Base-by-base conservation (phyloP, 2,113 vertebrate genomes). In the Dascyllus trimaculatus region DNA sequence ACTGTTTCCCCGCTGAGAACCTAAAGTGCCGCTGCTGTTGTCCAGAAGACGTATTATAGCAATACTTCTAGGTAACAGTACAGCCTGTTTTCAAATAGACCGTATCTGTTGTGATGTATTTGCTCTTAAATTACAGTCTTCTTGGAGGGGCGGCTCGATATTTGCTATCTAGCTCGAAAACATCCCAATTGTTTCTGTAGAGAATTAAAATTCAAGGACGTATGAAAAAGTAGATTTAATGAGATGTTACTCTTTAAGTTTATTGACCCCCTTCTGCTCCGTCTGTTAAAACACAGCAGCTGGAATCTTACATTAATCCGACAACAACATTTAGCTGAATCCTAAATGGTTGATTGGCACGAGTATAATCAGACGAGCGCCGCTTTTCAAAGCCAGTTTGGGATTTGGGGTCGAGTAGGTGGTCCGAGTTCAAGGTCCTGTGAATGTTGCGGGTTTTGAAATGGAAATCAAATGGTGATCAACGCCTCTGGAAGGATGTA, bases 381-480 rank as follows among this genome's bases (percentile, higher is more conserved):
- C 9, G 32, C 7, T 35, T 35, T 35, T 35, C 32, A 35, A 43
- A 15, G 40, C 14, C 11, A 1, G 25, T 60, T 61, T 75, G 45
- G 45, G 49, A 24, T 29, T 51, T 4, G 3, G 11, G 38, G 62
- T 60, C 8, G 4, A 4, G 18, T 21, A 29, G 43, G 25, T 6
- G 43, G 5, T 0, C n/a, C 0, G 51, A 69, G 80, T 68, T 87
- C 76, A 89, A 89, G 88, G 85, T 86, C 45, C 7, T 29, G 77
- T 21, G 56, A 86, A 78, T 22, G 82, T 77, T 54, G 22, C 5
- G 0, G 76, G 51, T 25, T 88, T 79, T 80, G 78, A 89, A 78
- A 79, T 91, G 90, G 68, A 85, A 89, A 89, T 78, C n/a, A n/a
- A n/a, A 22, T 49, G 74, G 84, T 62, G 81, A 68, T 74, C 18